phyloP scores from a whole-genome alignment of 2,113 vertebrate species.

The Melanerpes aurifrons region DNA sequence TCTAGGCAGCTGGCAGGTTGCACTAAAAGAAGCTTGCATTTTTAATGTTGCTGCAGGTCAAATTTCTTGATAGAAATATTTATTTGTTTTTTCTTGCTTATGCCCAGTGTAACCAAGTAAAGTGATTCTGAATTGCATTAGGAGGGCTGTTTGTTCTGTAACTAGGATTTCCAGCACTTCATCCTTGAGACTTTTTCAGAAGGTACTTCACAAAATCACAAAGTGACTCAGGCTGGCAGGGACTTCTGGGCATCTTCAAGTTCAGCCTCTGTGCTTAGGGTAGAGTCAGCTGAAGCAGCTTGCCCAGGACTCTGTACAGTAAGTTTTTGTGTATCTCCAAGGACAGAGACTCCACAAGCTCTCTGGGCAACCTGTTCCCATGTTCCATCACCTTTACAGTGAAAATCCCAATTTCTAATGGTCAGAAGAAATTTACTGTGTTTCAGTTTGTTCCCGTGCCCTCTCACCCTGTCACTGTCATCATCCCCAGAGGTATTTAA shows the following conservation, averaged over 20 bases:
- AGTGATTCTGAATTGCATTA: background rate
- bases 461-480: background rate
- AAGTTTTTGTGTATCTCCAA: background rate
- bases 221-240: background rate
- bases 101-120: background rate
- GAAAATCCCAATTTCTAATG: background rate
- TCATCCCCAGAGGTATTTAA: background rate
- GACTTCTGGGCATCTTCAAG: background rate
- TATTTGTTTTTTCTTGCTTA: background rate
- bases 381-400: background rate
- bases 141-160: background rate
- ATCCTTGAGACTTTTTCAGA: background rate
- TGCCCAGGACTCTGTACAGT: background rate
- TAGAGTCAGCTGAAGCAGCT: background rate
- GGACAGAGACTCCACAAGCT: background rate
- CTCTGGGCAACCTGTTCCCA: background rate
- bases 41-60: background rate
- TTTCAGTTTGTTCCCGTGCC: background rate
- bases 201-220: background rate
- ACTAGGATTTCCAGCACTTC: background rate
- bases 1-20: background rate
- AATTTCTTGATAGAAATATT: background rate
- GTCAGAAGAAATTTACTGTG: background rate
- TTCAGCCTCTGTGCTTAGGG: background rate
- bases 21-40: background rate